These are phyloP conservation scores for Acestrorhynchus altus DNA, from an alignment of 2,797 vertebrate species.

Conservation along the genomic window DNA sequence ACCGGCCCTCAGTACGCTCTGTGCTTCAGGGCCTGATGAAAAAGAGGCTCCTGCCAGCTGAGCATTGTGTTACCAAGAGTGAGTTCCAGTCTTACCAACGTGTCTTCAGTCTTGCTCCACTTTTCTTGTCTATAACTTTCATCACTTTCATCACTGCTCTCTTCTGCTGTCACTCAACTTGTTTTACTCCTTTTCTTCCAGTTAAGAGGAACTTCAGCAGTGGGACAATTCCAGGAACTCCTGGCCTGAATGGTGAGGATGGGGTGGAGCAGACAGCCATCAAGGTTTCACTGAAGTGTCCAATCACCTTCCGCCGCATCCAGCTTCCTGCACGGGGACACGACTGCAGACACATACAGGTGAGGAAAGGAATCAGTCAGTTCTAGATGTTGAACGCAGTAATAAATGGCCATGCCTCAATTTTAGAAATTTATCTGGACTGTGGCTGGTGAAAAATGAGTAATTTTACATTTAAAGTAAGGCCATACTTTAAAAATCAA, in stretches of 20 bases:
- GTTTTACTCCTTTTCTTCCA: conserved; percentile 55
- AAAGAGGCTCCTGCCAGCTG: conserved; percentile 85
- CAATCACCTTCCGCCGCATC: conserved; percentile 95
- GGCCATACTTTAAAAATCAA: background rate
- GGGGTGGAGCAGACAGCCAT: conserved; percentile 96
- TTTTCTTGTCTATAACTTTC: background rate
- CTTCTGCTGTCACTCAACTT: background rate
- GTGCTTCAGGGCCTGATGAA: conserved; percentile 89
- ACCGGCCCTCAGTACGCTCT: conserved; percentile 85
- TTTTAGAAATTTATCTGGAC: too few relatives aligned
- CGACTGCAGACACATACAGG: conserved; percentile 94
- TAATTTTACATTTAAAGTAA: background rate
- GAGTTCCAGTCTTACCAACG: conserved; percentile 57
- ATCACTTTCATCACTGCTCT: background rate
- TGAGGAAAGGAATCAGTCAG: conserved; percentile 43
- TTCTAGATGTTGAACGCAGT: background rate
- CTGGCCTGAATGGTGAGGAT: conserved; percentile 92
- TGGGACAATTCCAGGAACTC: conserved; percentile 91
- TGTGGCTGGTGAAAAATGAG: background rate
- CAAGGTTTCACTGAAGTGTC: conserved; percentile 96
- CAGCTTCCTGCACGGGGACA: conserved; percentile 94
- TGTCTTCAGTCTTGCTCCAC: background rate
- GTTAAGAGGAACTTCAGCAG: conserved; percentile 96
- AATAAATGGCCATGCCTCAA: too few relatives aligned
- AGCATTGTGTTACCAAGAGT: conserved; percentile 91